Conservation (phyloP, 1,140 invertebrate species). For the Nixonia krombeini region DNA sequence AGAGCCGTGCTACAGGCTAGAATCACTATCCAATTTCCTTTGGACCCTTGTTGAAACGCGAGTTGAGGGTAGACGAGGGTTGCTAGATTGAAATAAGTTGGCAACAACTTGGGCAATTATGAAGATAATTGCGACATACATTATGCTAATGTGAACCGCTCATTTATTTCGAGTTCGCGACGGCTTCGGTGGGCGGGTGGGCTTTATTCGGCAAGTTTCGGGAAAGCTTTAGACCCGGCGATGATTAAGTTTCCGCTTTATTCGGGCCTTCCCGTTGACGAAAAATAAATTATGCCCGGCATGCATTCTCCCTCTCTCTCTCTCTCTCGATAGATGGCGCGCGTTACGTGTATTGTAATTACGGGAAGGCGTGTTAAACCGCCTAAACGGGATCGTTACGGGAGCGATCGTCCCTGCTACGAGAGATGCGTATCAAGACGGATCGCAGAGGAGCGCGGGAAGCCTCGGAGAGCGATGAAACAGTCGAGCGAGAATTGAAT, state of each 20-base stretch:
- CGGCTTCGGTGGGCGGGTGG: constrained; percentile 39
- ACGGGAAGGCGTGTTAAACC: no score
- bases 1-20: constrained; percentile 33
- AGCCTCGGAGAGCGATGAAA: no score
- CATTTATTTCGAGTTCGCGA: constrained; percentile 58
- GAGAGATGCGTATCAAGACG: no score
- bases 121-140: constrained; percentile 68
- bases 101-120: constrained; percentile 68
- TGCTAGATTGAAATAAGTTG: constrained; percentile 66
- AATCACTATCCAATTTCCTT: constrained; percentile 51
- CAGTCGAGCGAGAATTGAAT: not conserved
- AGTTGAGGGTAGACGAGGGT: constrained; percentile 46
- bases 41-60: constrained; percentile 46
- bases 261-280: constrained; percentile 18
- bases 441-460: no score
- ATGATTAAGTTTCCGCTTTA: constrained; percentile 45
- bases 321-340: no score
- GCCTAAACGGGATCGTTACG: no score
- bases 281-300: no score
- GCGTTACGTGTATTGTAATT: no score
- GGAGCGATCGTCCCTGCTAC: no score
- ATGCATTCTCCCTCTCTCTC: no score
- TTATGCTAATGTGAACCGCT: constrained; percentile 64
- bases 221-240: constrained; percentile 47
- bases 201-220: constrained; percentile 61